Conservation (phyloP, 1,140 invertebrate species). For the Colletes gigas region DNA sequence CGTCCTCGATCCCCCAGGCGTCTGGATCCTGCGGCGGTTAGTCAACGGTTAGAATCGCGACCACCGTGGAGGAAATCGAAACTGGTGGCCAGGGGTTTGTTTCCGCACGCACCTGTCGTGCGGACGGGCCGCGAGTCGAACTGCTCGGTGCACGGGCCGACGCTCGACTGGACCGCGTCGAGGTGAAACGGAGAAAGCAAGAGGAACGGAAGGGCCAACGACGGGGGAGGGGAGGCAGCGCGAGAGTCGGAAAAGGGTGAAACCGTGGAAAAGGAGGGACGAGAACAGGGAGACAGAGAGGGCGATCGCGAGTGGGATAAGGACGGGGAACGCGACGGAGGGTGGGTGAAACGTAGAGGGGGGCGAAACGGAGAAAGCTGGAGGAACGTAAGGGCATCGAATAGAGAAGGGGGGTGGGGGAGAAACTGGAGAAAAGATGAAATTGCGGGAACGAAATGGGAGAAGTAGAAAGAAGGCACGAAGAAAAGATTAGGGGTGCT, state of each 20-base stretch:
- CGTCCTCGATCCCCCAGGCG: neutral
- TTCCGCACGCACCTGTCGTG: slow-evolving; percentile 11
- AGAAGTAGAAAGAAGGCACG: too few relatives aligned
- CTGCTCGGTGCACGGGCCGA: slow-evolving; percentile 55
- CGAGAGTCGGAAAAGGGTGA: slow-evolving; percentile 29
- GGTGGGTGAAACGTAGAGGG: neutral
- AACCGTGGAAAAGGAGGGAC: slow-evolving; percentile 22
- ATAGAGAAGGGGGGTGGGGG: neutral
- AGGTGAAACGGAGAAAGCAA: slow-evolving; percentile 48
- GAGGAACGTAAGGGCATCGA: too few relatives aligned
- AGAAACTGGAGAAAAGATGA: slow-evolving; percentile 13
- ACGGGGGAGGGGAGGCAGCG: neutral
- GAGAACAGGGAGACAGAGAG: too few relatives aligned
- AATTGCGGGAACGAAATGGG: too few relatives aligned
- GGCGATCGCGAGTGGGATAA: neutral
- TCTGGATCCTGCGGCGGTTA: too few relatives aligned
- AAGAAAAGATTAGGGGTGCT: too few relatives aligned
- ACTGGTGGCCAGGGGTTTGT: too few relatives aligned
- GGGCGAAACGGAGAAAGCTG: neutral
- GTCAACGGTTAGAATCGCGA: too few relatives aligned
- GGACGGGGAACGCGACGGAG: neutral
- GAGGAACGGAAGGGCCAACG: slow-evolving; percentile 26
- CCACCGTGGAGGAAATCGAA: too few relatives aligned
- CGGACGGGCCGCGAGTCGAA: slow-evolving; percentile 49
- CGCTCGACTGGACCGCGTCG: slow-evolving; percentile 60